Evolutionary conservation across 1,140 invertebrate species (phyloP), one percentile per base, ranked within the genome.

Genomic region (Drosophila hydei): DNA sequence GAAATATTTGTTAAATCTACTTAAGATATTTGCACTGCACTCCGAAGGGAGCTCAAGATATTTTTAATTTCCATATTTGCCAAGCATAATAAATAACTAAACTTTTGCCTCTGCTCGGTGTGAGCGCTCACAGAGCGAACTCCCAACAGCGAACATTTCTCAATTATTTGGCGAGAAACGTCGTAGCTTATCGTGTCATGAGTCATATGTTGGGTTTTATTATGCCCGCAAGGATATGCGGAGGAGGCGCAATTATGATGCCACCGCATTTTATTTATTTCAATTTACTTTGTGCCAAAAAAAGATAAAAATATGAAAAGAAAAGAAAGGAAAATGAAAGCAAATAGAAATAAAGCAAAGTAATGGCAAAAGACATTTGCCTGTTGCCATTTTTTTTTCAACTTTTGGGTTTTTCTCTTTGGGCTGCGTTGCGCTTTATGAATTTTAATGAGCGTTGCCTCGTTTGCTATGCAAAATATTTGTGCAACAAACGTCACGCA

Each of bases 361-460:
- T 72, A 58, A 71, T 52, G 62, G 47, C 54, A 71, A 64, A 59
- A 72, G 68, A 71, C 36, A 75, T 76, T 55, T 43, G 52, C 21
- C 33, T 48, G 62, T 51, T 38, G 51, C 42, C 62, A 48, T 18
- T 40, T 14, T 30, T 67, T 38, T 52, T 25, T 45, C 27, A 38
- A 36, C 48, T 42, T 69, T 43, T 14, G 40, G 38, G n/a, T 8
- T 54, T 72, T 18, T 59, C 36, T 59, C 36, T 61, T 40, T 54
- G 30, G 11, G 63, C 48, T 72, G 38, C 38, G 61, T 50, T 73
- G n/a, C 30, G 52, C 72, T 78, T 72, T 88, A 81, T 88, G 83
- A 87, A 87, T 87, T 87, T 87, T 88, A 87, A 87, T 87, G 83
- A 85, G 72, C 48, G 59, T 54, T 56, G 74, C 18, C 71, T 87